Conservation (phyloP, 2,797 vertebrate genomes). For the Uromys caudimaculatus region DNA sequence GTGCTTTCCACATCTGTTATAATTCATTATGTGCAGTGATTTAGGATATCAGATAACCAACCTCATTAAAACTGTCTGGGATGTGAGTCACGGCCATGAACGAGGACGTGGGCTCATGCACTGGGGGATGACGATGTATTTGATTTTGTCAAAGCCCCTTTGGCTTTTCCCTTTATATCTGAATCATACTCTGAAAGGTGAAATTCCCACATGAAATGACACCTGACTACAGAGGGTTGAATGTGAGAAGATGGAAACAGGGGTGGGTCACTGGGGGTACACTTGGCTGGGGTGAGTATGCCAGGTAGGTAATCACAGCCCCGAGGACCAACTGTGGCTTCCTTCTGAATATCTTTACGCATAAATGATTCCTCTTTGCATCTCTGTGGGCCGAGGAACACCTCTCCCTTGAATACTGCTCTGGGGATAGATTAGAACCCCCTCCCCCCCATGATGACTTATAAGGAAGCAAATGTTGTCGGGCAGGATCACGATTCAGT, state of each 20-base stretch:
- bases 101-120: rapidly evolving
- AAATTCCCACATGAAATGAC: neutral
- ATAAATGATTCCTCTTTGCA: neutral
- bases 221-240: neutral
- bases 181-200: slow-evolving; percentile 40
- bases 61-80: slow-evolving; percentile 15
- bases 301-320: rapidly evolving
- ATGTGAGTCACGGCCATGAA: neutral
- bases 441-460: neutral
- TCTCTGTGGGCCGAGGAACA: neutral
- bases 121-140: neutral
- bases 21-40: neutral
- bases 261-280: neutral
- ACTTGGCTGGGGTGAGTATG: neutral
- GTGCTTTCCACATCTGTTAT: neutral
- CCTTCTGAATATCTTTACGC: neutral
- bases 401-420: neutral
- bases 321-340: neutral
- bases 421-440: neutral
- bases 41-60: slow-evolving; percentile 1
- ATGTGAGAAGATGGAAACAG: neutral
- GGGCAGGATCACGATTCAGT: neutral
- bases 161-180: neutral
- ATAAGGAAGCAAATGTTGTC: neutral
- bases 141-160: slow-evolving; percentile 15